Conservation (phyloP, 2,888 invertebrate species). For the Meiosimyza platycephala region DNA sequence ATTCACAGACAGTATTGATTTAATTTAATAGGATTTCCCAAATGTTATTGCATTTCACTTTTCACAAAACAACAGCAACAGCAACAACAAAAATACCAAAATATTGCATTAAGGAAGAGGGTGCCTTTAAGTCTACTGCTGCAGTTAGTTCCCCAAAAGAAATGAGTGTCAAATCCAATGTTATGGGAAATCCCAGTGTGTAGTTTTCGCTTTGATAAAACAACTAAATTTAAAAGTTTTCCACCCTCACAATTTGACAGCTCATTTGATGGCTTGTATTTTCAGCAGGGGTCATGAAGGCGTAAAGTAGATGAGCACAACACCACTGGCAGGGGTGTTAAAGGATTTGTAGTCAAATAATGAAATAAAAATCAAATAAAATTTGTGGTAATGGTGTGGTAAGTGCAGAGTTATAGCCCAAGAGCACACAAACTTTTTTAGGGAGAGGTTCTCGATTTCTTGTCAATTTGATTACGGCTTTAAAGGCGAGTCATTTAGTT, state of each 20-base stretch:
- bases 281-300: not conserved
- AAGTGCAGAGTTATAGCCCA: too few species aligned
- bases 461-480: too few species aligned
- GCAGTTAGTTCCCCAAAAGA: not conserved
- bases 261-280: slow-evolving; percentile 8
- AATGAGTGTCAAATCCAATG: slow-evolving; percentile 28
- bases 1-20: not conserved
- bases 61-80: not conserved
- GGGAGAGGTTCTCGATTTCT: too few species aligned
- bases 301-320: too few species aligned
- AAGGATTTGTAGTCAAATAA: slow-evolving; percentile 6
- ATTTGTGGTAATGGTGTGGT: not conserved
- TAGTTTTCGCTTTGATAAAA: not conserved
- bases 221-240: too few species aligned
- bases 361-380: not conserved
- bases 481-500: too few species aligned
- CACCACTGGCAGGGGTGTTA: not conserved
- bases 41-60: slow-evolving; percentile 12
- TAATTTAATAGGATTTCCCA: slow-evolving; percentile 12
- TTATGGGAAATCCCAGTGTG: slow-evolving; percentile 8
- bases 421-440: too few species aligned
- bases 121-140: not conserved
- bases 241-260: slow-evolving; percentile 21
- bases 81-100: not conserved
- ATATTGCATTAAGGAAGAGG: not conserved